phyloP scores from a whole-genome alignment of 2,113 vertebrate genomes.

The Donacobius atricapilla region DNA sequence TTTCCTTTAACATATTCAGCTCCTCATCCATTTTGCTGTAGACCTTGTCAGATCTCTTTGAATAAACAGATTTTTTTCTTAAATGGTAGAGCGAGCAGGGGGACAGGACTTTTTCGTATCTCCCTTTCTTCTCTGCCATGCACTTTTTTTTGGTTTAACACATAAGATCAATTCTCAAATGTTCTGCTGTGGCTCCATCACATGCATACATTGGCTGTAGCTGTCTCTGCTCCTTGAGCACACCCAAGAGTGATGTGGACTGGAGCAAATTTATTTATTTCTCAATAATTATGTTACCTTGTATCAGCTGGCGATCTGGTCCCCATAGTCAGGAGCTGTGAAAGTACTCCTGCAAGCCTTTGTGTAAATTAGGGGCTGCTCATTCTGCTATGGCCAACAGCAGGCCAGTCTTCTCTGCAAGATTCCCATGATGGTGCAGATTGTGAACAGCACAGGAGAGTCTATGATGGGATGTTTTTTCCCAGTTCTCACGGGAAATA shows the following conservation, averaged over 20 bases:
- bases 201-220: neutral
- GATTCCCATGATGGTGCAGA: rapidly evolving
- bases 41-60: constrained; percentile 5
- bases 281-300: neutral
- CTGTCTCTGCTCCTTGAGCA: neutral
- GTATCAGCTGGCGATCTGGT: neutral
- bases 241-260: neutral
- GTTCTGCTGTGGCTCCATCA: neutral
- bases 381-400: rapidly evolving
- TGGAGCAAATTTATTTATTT: neutral
- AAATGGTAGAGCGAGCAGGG: neutral
- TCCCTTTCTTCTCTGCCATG: neutral
- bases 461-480: neutral
- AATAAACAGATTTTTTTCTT: neutral
- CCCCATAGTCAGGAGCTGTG: neutral
- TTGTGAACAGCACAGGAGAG: neutral
- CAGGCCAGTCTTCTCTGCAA: neutral
- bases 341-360: neutral
- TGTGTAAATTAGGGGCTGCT: neutral
- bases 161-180: neutral
- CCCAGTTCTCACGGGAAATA: neutral
- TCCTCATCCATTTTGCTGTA: constrained; percentile 27
- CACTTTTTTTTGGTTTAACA: neutral
- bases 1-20: neutral
- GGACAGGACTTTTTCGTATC: neutral